Base-by-base conservation (phyloP, 1,140 invertebrate genomes). In the Hycleus cichorii region DNA sequence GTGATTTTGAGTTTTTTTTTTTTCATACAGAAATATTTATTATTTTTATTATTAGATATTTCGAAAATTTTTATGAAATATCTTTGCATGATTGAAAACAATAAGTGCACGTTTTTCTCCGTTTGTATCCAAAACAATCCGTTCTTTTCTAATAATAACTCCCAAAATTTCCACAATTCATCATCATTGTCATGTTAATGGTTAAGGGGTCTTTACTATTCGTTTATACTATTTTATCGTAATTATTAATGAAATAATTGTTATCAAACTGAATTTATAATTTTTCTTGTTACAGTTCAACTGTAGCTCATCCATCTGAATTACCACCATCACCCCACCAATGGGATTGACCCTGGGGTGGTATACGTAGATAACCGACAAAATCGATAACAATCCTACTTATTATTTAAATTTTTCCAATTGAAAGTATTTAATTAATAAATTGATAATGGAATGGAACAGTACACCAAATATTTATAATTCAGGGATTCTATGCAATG, bases 271-370 rank as follows among this genome's bases (percentile, higher is more conserved):
- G 32, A 5, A 32, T 1, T 32, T 32, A 3, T 32, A 32, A 52
- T 24, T 47, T 8, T 59, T 51, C 64, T 58, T 68, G 53, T 88
- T 90, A 66, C 85, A 95, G 93, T 79, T 97, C 95, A 58, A 93
- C 93, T 60, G 95, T 97, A 73, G 95, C 95, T 59, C 94, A 97
- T 79, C 91, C 93, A 47, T 95, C 92, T 53, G 95, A 98, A 81
- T 80, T 97, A 74, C 95, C 95, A 67, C 95, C 95, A 25, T 97
- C 93, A 68, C 95, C 95, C 58, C 93, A 97, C 77, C 90, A 95
- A 73, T 97, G 95, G 95, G 92, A 97, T 82, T 95, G 83, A 83
- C 83, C 78, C 69, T 72, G 64, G 64, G 50, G 53, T 40, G 49
- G 57, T 27, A 58, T 47, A 10, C 63, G 63, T 51, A 68, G 68